Evolutionary conservation across 2,888 invertebrate species (phyloP), one percentile per base, ranked within the genome.

Genomic region (Drepanosiphum platanoidis): DNA sequence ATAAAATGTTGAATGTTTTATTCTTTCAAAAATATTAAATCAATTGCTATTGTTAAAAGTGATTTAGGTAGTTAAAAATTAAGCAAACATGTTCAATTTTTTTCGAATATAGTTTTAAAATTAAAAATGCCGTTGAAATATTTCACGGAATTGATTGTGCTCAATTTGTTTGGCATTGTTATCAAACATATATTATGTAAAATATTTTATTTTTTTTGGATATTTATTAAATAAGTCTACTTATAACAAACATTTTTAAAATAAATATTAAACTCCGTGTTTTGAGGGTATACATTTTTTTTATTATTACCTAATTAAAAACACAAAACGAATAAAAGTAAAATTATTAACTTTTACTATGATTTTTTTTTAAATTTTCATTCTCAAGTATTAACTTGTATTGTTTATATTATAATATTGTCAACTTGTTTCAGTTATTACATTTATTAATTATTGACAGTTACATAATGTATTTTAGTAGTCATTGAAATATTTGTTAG

Each of bases 301-400:
- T 75, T 74, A 46, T 74, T 83, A 82, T 77, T 68, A 84, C 84
- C 66, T 70, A 68, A 68, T 22, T 36, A 75, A 22, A 74, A 83
- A 84, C 83, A 74, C 82, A 74, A 64, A 82, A 71, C 2, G 3
- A n/a, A 64, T 46, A 83, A 66, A 83, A 74, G 83, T 83, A 66
- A 52, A 75, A 75, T 64, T n/a, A n/a, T n/a, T 27, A 34, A 74
- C 34, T 66, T 66, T 75, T 64, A 27, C 7, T 46, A 30, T 75
- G 52, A 3, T 18, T 68, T n/a, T 5, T 66, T 64, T 70, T 39
- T 39, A 27, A 22, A 34, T 32, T 4, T 64, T 1, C 9, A 66
- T 22, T 34, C 22, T 68, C 15, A 15, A 34, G 5, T 34, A 5
- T 27, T 64, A 11, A 27, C 30, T 64, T 64, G 13, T 27, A 64